Evolutionary conservation across 2,888 invertebrate species (phyloP), one percentile per base, ranked within the genome.

Genomic region (Parnassius glacialis): DNA sequence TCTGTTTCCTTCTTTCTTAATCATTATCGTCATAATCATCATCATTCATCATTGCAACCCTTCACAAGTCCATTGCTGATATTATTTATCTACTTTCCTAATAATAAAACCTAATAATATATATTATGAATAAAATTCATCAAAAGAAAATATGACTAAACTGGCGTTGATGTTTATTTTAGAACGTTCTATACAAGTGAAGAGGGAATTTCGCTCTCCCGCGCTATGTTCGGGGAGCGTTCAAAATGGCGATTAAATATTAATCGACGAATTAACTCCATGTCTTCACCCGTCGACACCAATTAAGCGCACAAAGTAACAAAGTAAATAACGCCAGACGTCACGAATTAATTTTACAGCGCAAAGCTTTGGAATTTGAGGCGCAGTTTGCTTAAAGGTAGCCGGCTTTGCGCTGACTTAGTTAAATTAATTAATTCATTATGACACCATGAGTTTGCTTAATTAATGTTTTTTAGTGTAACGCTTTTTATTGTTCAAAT

Each of bases 281-380:
- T 79, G 86, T 87, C 87, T 87, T 88, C 80, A 72, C 78, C 71
- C 78, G 81, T 74, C 80, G 83, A 81, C 86, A 85, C 85, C 90
- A 90, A 90, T 91, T 90, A 90, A 87, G 85, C 84, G 88, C 75
- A 87, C 88, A 90, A 87, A 89, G 87, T 87, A 84, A 69, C 83
- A 87, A 75, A 82, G 90, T 90, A 90, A 90, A 90, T 90, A 90
- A 87, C 79, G 77, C 75, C 71, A 68, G 64, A 74, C 73, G 69
- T 73, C 74, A 65, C 76, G 82, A 85, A 89, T 90, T 90, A 89
- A 90, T 89, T 90, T 85, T 86, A 87, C 84, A 82, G 73, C 69
- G 69, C 48, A 48, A 67, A 68, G 77, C 78, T 80, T 77, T 74
- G 72, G 70, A 70, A 78, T 78, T 75, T 69, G 74, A 73, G 71